Base-by-base conservation (phyloP, 2,797 vertebrate genomes). In the Parotocinclus haroldoi region DNA sequence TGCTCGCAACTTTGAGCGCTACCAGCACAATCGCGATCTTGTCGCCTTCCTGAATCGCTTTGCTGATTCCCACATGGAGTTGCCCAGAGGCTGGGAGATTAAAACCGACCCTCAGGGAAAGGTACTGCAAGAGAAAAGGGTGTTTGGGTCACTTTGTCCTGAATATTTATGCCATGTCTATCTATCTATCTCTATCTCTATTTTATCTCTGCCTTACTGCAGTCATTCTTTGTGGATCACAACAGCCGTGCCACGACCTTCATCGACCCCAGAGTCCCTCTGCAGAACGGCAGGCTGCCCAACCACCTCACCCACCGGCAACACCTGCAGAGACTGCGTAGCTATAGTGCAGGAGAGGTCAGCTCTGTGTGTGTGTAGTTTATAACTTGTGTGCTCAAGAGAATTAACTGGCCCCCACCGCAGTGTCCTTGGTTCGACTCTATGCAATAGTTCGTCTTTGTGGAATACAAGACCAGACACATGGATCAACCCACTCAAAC, bases 201-300 rank as follows among this genome's bases (percentile, higher is more conserved):
- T n/a, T n/a, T n/a, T n/a, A n/a, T n/a, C n/a, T n/a, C n/a, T n/a
- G n/a, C n/a, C 18, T 18, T 67, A 42, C 83, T 77, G 2, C 79
- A 99, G 96, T 98, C 95, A 45, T 99, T 99, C 82, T 99, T 97
- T 37, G 95, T 98, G 79, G 96, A 98, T 85, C 96, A 99, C 89
- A 99, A 99, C 66, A 98, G 94, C 76, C 91, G 96, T 73, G 95
- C 95, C 4, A 99, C 96, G 3, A 98, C 96, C 48, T 99, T 98
- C 83, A 97, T 99, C 14, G 96, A 99, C 78, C 96, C 96, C 73
- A 89, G 96, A 78, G 95, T 99, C 77, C 94, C 96, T 0, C 92
- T 99, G 81, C 96, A 98, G 87, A 96, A 94, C 0, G 93, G 94
- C 3, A 91, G 92, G 9, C 90, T 98, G 70, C 94, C 96, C 0